A percentile compares a stretch with the other conserved stretches of the same genome.
Conservation (phyloP, 2,113 vertebrate species). For the Circaetus cinerascens region DNA sequence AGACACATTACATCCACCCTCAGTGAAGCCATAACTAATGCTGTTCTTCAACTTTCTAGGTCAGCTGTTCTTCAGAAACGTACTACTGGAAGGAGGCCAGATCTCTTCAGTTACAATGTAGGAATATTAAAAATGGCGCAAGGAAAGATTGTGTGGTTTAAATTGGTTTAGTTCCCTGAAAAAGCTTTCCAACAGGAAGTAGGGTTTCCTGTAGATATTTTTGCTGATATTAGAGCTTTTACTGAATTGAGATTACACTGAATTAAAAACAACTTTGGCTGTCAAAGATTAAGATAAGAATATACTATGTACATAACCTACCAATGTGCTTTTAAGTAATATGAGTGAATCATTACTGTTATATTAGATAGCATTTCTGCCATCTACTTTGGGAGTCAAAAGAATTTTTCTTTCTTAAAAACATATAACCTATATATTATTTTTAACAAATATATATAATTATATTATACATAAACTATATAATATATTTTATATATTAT, state of each 20-base stretch:
- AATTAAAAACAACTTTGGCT: background rate
- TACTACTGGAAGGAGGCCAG: background rate
- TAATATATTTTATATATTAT: too few species aligned
- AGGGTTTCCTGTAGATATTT: background rate
- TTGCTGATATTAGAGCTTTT: background rate
- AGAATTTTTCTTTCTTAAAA: background rate
- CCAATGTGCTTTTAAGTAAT: background rate
- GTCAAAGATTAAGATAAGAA: background rate
- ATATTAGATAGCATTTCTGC: background rate
- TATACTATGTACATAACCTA: background rate
- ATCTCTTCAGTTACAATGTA: background rate
- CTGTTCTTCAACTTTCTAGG: background rate
- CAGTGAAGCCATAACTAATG: background rate
- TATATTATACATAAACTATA: background rate
- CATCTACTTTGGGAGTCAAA: background rate
- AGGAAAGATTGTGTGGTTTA: background rate
- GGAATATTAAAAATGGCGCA: background rate
- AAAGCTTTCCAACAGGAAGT: background rate
- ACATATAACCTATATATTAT: background rate
- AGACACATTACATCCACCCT: background rate
- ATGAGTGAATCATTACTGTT: background rate
- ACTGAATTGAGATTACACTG: background rate
- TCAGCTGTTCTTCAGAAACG: background rate
- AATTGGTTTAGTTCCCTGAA: background rate
- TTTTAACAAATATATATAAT: too few species aligned